Conservation (phyloP, 2,888 invertebrate genomes). For the Protodeltote pygarga region DNA sequence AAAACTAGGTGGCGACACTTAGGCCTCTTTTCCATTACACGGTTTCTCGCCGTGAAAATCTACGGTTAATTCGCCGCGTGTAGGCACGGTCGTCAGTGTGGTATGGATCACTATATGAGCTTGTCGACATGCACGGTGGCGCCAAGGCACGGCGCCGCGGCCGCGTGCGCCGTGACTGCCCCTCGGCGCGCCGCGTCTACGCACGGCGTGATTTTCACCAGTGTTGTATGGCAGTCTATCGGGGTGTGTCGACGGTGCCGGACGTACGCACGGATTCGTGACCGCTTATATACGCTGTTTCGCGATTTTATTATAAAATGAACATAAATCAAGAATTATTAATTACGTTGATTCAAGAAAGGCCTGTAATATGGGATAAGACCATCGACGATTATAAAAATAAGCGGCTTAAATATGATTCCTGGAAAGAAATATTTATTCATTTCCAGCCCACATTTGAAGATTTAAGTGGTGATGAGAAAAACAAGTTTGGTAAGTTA, state of each 20-base stretch:
- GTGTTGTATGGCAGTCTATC: conserved; percentile 40
- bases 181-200: conserved; percentile 41
- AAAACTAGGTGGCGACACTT: conserved; percentile 17
- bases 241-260: conserved; percentile 43
- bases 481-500: conserved; percentile 43
- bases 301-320: conserved; percentile 38
- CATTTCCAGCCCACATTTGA: conserved; percentile 25
- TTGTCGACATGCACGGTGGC: conserved; percentile 35
- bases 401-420: conserved; percentile 42
- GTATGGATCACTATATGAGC: conserved; percentile 36
- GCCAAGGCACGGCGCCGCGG: conserved; percentile 34
- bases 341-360: conserved; percentile 38
- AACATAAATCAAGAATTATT: conserved; percentile 41
- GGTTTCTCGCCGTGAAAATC: conserved; percentile 38
- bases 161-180: conserved; percentile 33
- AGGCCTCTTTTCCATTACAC: conserved; percentile 33
- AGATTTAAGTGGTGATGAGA: conserved; percentile 43
- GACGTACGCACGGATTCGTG: conserved; percentile 29
- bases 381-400: conserved; percentile 43
- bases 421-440: conserved; percentile 40
- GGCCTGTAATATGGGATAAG: conserved; percentile 37
- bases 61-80: conserved; percentile 41
- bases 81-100: conserved; percentile 43
- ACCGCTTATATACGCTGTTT: conserved; percentile 31
- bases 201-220: conserved; percentile 37